These are phyloP conservation scores for Pristionchus arcanus DNA, from an alignment of 2,888 invertebrate genomes.

Conservation along the genomic window DNA sequence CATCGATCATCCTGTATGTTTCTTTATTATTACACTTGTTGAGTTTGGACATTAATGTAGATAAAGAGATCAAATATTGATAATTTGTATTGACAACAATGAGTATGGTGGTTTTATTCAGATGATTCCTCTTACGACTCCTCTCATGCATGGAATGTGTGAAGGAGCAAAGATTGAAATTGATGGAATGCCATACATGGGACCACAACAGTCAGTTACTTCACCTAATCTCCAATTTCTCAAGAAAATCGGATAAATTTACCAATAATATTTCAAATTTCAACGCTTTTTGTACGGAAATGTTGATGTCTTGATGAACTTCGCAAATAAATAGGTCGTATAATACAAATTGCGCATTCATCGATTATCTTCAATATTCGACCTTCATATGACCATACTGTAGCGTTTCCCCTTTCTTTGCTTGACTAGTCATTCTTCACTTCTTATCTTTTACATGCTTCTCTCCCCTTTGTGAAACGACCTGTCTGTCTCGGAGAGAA, in stretches of 20 bases:
- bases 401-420: background rate
- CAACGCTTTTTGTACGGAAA: too few relatives aligned
- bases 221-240: background rate
- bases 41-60: slow-evolving; percentile 18
- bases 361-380: background rate
- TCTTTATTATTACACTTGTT: slow-evolving; percentile 28
- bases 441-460: slow-evolving; percentile 13
- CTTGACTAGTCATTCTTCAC: background rate
- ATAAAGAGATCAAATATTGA: background rate
- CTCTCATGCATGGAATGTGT: slow-evolving; percentile 45
- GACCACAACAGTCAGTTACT: slow-evolving; percentile 31
- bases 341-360: background rate
- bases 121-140: slow-evolving; percentile 52
- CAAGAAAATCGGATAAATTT: too few relatives aligned
- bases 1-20: slow-evolving; percentile 56
- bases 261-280: too few relatives aligned
- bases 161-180: slow-evolving; percentile 50
- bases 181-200: slow-evolving; percentile 21
- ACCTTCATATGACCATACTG: background rate
- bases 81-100: background rate
- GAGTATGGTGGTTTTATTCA: background rate
- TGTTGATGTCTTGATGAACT: too few relatives aligned
- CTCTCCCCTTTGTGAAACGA: slow-evolving; percentile 29
- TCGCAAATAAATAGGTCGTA: too few relatives aligned
- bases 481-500: background rate